These are phyloP conservation scores for Dolichopus griseipennis DNA, from an alignment of 2,888 invertebrate species.

Conservation along the genomic window DNA sequence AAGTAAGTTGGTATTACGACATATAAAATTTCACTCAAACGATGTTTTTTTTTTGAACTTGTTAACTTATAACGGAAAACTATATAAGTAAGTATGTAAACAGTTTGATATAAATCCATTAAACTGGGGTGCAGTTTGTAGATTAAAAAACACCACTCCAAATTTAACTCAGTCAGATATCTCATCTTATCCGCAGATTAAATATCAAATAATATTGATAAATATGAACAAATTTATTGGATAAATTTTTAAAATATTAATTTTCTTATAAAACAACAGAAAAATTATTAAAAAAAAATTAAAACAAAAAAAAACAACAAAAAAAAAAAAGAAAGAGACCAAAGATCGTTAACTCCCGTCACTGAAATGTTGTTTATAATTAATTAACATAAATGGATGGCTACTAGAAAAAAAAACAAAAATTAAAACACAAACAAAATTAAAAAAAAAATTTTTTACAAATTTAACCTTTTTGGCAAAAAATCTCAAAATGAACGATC, in stretches of 20 bases:
- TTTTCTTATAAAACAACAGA: background rate
- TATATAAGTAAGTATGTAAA: no score
- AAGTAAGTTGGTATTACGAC: no score
- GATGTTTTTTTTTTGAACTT: no score
- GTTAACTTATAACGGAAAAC: no score
- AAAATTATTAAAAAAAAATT: background rate
- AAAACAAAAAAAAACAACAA: no score
- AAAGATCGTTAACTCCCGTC: background rate
- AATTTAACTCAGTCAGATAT: background rate
- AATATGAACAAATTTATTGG: background rate
- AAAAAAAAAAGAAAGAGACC: background rate
- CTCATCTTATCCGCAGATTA: background rate
- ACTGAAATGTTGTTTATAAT: background rate
- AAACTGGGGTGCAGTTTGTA: no score
- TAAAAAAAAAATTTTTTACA: background rate
- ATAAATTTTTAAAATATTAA: background rate
- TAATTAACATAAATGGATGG: conserved; percentile 1
- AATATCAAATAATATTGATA: background rate
- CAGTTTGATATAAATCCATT: no score
- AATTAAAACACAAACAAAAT: background rate
- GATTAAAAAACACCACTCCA: background rate
- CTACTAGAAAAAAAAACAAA: background rate
- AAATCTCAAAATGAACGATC: no score
- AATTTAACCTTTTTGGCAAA: background rate
- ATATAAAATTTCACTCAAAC: no score